Base-by-base conservation (phyloP, 2,113 vertebrate genomes). In the Verasper variegatus region DNA sequence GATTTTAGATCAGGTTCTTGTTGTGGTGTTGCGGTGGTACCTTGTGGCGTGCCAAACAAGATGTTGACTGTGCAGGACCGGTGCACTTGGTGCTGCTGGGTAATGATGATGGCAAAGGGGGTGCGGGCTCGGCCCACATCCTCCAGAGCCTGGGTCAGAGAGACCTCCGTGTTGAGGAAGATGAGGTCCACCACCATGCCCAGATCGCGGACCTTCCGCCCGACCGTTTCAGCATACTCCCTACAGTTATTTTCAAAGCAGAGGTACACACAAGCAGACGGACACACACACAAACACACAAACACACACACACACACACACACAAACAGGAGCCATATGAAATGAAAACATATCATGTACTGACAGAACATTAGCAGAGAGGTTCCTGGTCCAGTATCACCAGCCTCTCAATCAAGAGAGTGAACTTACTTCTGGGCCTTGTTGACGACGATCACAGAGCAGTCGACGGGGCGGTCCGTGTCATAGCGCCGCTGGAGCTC, bases 121-220 rank as follows among this genome's bases (percentile, higher is more conserved):
- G 98, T 98, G 2, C 96, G 96, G 72, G 97, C 97, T 68, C 97
- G 93, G 87, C 96, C 96, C n/a, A 99, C 97, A 27, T 99, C 98
- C 23, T 99, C 98, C 89, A 99, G 93, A 3, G 98, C 98, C 91
- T 99, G 97, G 0, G 96, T 96, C 37, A 99, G 92, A 0, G 97
- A 99, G 75, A 99, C 97, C 78, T 99, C 98, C 0, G 97, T 98
- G 93, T 99, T 99, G 78, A 99, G 97, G 92, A 99, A 99, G 92
- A 99, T 99, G 86, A 99, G 94, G 91, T 99, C 98, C 88, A 99
- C 98, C 31, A 99, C 96, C 97, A 99, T 98, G 76, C 98, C 98
- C 66, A 98, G 89, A 78, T 99, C 97, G 66, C 97, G 96, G 27
- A 99, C 95, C 83, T 99, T 98, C 47, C 98, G 92, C n/a, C 98